Base-by-base conservation (phyloP, 2,888 invertebrate genomes). In the Acrobasis consociella region DNA sequence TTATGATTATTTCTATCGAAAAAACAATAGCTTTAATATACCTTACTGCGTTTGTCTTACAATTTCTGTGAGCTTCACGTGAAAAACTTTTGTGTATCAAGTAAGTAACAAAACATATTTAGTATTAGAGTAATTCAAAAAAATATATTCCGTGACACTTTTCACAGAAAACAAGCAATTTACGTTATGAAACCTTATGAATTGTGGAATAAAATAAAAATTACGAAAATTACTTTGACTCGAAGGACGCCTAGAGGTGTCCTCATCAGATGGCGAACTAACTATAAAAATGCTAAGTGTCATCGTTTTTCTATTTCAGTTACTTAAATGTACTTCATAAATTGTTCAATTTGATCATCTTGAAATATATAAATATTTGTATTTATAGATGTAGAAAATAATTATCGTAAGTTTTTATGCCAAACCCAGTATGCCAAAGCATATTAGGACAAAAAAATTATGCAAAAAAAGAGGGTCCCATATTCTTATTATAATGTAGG, bases 201-300 rank as follows among this genome's bases (percentile, higher is more conserved):
- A 42, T 13, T 42, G 42, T 11, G 11, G 11, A 42, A 42, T 53
- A n/a, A 13, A 37, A 53, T 51, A 37, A 37, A 31, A 31, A 37
- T 52, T 31, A 37, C 5, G 13, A n/a, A 15, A n/a, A 53, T 13
- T 51, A 53, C n/a, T 37, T 31, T 53, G 37, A 37, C 37, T 37
- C 31, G 31, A 37, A 37, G 53, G 53, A 37, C 53, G 1, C 31
- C 22, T 37, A 53, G 11, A 53, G 53, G 53, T 53, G 53, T 53
- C 37, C 53, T 15, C n/a, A 50, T 37, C 53, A 53, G 13, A 10
- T 22, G 22, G 3, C 22, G 3, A 3, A 22, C 22, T 49, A 38
- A 37, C 59, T 59, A 59, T 50, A 50, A 50, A 59, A 59, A 59
- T 37, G 50, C 59, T 59, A 59, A 22, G 22, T 22, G 3, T 50